These are phyloP conservation scores for Hofmannophila pseudospretella DNA, from an alignment of 2,888 invertebrate species.

Conservation along the genomic window DNA sequence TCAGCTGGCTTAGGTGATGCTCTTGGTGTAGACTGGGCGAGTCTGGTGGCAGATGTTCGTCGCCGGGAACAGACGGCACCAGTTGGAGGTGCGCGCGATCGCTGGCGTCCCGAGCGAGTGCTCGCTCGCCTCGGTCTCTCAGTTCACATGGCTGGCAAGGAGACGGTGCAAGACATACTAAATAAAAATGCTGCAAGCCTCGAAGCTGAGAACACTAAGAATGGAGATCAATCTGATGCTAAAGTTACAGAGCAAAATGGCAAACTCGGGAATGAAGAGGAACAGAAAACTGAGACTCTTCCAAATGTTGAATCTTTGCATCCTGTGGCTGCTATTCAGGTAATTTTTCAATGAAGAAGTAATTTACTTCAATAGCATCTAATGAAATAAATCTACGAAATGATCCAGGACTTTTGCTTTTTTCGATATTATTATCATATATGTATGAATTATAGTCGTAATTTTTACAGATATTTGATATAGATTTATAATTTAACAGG, in stretches of 20 bases:
- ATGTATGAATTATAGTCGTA: no score
- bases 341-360: conserved; percentile 20
- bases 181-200: conserved; percentile 46
- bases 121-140: conserved; percentile 90
- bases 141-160: conserved; percentile 84
- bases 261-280: conserved; percentile 29
- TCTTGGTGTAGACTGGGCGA: conserved; percentile 97
- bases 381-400: no score
- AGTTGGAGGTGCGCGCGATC: conserved; percentile 81
- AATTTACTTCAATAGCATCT: no score
- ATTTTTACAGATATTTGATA: neutral
- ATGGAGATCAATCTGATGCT: conserved; percentile 26
- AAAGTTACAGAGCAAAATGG: conserved; percentile 45
- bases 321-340: conserved; percentile 77
- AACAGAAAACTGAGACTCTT: conserved; percentile 30
- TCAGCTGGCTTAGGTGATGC: conserved; percentile 88
- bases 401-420: no score
- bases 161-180: conserved; percentile 55
- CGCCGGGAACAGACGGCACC: conserved; percentile 71
- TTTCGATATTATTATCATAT: no score
- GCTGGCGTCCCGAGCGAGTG: conserved; percentile 89
- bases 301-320: conserved; percentile 54
- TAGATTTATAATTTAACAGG: conserved; percentile 52
- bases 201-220: conserved; percentile 27
- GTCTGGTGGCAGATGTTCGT: conserved; percentile 88